A percentile compares a stretch with the other conserved stretches of the same genome.
Evolutionary conservation across 2,888 invertebrate species (phyloP).

Genomic region (Amphipyra tragopoginis): DNA sequence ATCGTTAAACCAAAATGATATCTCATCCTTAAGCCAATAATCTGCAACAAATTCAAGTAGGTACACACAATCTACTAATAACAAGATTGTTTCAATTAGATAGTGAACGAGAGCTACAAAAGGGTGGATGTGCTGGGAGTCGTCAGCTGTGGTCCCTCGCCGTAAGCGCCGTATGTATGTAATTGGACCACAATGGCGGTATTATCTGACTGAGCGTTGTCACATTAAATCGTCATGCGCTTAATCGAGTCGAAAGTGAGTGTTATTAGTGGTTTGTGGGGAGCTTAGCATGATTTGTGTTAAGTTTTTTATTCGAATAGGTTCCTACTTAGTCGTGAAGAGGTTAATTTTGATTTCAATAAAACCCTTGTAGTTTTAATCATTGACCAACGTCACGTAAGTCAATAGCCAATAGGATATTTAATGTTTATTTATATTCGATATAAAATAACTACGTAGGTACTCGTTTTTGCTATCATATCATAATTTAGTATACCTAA

Average conservation of each 20-base stretch:
- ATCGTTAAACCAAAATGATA: neutral
- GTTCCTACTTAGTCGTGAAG: no score
- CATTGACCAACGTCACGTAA: no score
- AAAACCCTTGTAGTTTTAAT: no score
- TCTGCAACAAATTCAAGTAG: slow-evolving; percentile 53
- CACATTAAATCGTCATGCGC: slow-evolving; percentile 82
- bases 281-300: slow-evolving; percentile 30
- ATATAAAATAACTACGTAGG: no score
- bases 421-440: no score
- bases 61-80: slow-evolving; percentile 56
- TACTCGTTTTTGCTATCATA: no score
- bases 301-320: neutral
- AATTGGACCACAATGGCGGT: slow-evolving; percentile 78
- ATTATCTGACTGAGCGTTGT: slow-evolving; percentile 82
- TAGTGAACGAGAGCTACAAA: slow-evolving; percentile 53
- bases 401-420: no score
- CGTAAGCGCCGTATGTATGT: slow-evolving; percentile 64
- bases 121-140: slow-evolving; percentile 60
- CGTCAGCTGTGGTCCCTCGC: slow-evolving; percentile 79
- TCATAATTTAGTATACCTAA: no score
- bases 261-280: slow-evolving; percentile 46
- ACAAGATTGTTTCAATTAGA: slow-evolving; percentile 62
- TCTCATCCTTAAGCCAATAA: slow-evolving; percentile 8
- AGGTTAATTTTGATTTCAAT: no score
- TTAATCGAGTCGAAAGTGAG: slow-evolving; percentile 78